These are phyloP conservation scores for Dipodomys spectabilis DNA, from an alignment of 2,113 vertebrate species.

Conservation along the genomic window DNA sequence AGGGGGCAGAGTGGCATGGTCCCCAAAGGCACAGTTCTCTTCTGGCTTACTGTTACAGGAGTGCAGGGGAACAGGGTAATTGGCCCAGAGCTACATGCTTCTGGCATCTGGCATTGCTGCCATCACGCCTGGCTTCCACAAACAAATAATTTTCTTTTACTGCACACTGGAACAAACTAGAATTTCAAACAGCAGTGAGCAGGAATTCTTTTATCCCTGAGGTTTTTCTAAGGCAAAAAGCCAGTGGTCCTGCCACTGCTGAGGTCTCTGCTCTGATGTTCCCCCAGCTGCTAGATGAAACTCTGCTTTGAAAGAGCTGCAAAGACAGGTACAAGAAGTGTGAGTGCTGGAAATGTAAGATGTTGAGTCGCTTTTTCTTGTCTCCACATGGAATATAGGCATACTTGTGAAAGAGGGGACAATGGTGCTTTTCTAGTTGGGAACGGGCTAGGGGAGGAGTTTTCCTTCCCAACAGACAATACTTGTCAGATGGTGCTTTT, in stretches of 20 bases:
- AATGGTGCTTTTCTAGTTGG: background rate
- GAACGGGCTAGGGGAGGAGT: rapidly evolving
- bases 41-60: background rate
- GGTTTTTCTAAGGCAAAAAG: slow-evolving; percentile 60
- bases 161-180: background rate
- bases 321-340: background rate
- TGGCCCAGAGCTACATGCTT: background rate
- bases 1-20: background rate
- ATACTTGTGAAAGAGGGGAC: background rate
- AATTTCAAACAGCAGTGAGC: slow-evolving; percentile 55
- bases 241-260: background rate
- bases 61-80: background rate
- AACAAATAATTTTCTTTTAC: slow-evolving; percentile 33
- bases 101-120: background rate
- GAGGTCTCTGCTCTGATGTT: slow-evolving; percentile 30
- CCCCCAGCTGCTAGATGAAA: background rate
- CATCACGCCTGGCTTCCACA: background rate
- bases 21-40: background rate
- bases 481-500: slow-evolving; percentile 47
- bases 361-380: background rate
- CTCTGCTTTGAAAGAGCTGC: slow-evolving; percentile 59
- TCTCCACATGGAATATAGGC: background rate
- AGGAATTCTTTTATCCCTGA: slow-evolving; percentile 55
- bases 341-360: slow-evolving; percentile 7
- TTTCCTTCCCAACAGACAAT: background rate